A percentile compares a stretch with the other conserved stretches of the same genome.
Conservation (phyloP, 2,888 invertebrate genomes). For the Gastracanthus pulcherrimus region DNA sequence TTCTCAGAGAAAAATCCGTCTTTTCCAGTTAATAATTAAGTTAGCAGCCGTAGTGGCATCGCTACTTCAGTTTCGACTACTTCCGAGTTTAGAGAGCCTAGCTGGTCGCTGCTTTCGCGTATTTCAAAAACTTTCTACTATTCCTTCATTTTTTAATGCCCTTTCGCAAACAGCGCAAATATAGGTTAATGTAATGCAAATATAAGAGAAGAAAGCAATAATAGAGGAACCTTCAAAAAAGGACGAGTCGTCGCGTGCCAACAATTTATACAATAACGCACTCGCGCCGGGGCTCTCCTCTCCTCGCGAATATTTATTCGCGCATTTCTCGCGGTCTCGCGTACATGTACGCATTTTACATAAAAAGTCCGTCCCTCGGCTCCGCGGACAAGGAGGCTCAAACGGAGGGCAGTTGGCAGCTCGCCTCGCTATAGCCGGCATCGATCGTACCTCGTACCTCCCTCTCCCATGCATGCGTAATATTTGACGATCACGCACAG, state of each 20-base stretch:
- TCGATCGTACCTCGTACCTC: background rate
- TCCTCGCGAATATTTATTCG: too few relatives aligned
- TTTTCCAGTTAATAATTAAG: too few relatives aligned
- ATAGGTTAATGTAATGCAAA: constrained; percentile 1
- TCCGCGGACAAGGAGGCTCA: too few relatives aligned
- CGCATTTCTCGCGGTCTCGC: background rate
- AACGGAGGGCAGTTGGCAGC: background rate
- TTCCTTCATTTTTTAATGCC: background rate
- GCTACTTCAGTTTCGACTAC: too few relatives aligned
- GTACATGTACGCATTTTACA: background rate
- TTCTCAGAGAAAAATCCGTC: too few relatives aligned
- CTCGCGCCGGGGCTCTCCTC: too few relatives aligned
- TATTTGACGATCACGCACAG: background rate
- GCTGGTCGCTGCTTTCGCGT: too few relatives aligned
- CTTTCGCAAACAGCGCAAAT: background rate
- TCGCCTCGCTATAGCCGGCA: background rate
- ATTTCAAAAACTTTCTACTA: background rate
- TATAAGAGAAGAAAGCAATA: background rate
- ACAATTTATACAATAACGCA: constrained; percentile 48
- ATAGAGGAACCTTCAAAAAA: too few relatives aligned
- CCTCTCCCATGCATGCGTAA: background rate
- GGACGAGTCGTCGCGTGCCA: constrained; percentile 7
- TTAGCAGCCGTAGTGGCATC: too few relatives aligned
- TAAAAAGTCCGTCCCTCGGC: background rate
- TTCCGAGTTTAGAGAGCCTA: too few relatives aligned